Percentiles rank a stretch among this genome's conserved stretches.
Evolutionary conservation across 2,888 invertebrate species (phyloP).

Genomic region (Apamea sordens): DNA sequence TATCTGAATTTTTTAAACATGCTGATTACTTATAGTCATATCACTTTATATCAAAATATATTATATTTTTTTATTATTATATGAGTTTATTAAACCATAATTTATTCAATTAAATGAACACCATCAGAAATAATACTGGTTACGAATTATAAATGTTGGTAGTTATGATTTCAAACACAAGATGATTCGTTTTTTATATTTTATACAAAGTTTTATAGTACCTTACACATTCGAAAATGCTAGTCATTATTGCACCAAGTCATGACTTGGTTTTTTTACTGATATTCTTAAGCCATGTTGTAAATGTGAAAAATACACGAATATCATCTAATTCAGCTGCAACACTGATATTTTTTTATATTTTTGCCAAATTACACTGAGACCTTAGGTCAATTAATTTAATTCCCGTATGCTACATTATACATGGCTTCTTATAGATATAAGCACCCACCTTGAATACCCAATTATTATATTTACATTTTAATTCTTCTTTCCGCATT

Average conservation of each 20-base stretch:
- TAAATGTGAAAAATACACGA: background rate
- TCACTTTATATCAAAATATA: conserved; percentile 58
- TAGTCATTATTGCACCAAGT: conserved; percentile 13
- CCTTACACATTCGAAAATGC: conserved; percentile 35
- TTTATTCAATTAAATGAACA: conserved; percentile 33
- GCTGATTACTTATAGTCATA: conserved; percentile 39
- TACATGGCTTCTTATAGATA: background rate
- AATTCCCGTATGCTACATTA: background rate
- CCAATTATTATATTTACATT: conserved; percentile 30
- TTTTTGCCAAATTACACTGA: background rate
- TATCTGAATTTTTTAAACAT: conserved; percentile 31
- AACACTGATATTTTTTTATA: background rate
- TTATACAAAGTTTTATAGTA: conserved; percentile 5
- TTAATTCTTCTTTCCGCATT: conserved; percentile 1
- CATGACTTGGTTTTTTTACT: conserved; percentile 5
- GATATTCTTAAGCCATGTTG: background rate
- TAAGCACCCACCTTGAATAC: conserved; percentile 38
- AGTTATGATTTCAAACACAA: conserved; percentile 21
- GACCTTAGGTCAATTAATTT: conserved; percentile 3
- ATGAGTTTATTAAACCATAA: conserved; percentile 21
- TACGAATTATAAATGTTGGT: conserved; percentile 33
- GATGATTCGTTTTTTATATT: conserved; percentile 16
- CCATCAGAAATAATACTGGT: conserved; percentile 62
- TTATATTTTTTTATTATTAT: conserved; percentile 32
- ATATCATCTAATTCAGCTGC: background rate